Conservation (phyloP, 2,797 vertebrate species). For the Garrulus glandarius region DNA sequence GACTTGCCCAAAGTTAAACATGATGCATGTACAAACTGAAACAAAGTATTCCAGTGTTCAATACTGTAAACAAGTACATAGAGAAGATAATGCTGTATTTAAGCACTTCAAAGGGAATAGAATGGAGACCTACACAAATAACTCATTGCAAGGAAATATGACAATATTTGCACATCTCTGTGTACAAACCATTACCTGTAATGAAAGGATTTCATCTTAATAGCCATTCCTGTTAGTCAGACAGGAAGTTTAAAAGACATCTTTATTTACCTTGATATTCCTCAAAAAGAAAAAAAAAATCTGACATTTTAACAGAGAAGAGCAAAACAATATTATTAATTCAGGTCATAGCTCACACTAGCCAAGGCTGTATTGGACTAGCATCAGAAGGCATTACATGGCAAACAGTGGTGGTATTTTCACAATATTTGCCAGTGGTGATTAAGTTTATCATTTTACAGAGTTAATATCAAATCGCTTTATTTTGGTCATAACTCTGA, state of each 20-base stretch:
- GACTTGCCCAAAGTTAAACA: not conserved
- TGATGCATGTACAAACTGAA: not conserved
- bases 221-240: not conserved
- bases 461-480: constrained; percentile 12
- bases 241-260: not conserved
- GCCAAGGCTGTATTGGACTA: not conserved
- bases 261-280: not conserved
- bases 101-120: not conserved
- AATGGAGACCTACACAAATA: not conserved
- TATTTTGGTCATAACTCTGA: not conserved
- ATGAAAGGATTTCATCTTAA: not conserved
- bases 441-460: constrained; percentile 4
- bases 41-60: not conserved
- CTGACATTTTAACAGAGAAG: constrained; percentile 38
- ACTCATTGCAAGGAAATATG: not conserved
- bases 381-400: not conserved
- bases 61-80: not conserved
- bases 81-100: not conserved
- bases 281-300: not conserved
- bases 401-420: constrained; percentile 57
- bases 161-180: not conserved
- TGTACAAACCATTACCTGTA: not conserved
- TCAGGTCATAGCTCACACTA: not conserved
- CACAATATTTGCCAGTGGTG: constrained; percentile 21
- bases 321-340: constrained; percentile 23